Evolutionary conservation across 1,140 invertebrate genomes (phyloP).

Genomic region (Ladona fulva): DNA sequence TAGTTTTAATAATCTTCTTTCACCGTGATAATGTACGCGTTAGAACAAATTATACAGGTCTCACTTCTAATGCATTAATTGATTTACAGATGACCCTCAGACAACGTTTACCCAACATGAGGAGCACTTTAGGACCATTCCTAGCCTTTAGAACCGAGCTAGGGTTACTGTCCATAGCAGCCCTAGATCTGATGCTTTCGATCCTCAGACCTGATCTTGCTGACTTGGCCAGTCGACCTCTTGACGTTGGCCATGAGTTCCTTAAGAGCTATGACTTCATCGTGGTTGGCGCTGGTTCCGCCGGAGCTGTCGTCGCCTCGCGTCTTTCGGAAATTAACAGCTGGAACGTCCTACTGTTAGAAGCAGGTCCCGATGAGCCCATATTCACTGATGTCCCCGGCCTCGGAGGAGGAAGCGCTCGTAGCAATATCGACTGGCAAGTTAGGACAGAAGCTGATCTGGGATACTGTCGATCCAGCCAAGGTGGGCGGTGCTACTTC

Average conservation of each 20-base stretch:
- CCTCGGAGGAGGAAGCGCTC: slow-evolving; percentile 62
- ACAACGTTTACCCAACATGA: too few species aligned
- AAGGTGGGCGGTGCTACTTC: slow-evolving; percentile 64
- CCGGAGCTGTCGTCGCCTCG: slow-evolving; percentile 77
- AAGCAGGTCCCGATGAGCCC: slow-evolving; percentile 79
- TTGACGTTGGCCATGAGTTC: background rate
- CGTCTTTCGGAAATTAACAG: slow-evolving; percentile 66
- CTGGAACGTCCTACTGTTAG: slow-evolving; percentile 72
- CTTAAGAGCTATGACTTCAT: slow-evolving; percentile 60
- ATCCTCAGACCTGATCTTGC: background rate
- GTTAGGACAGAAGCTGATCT: slow-evolving; percentile 75
- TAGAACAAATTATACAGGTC: too few species aligned
- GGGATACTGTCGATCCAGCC: slow-evolving; percentile 71
- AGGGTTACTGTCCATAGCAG: background rate
- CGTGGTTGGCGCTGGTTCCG: slow-evolving; percentile 72
- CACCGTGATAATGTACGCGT: too few species aligned
- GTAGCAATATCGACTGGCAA: slow-evolving; percentile 83
- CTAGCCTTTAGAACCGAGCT: too few species aligned
- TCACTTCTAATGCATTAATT: too few species aligned
- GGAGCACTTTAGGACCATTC: too few species aligned
- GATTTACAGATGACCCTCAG: too few species aligned
- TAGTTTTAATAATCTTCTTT: too few species aligned
- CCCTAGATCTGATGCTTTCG: background rate
- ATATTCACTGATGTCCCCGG: slow-evolving; percentile 73
- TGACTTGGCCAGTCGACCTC: background rate